phyloP scores from a whole-genome alignment of 1,140 invertebrate species.

The Microplitis demolitor region DNA sequence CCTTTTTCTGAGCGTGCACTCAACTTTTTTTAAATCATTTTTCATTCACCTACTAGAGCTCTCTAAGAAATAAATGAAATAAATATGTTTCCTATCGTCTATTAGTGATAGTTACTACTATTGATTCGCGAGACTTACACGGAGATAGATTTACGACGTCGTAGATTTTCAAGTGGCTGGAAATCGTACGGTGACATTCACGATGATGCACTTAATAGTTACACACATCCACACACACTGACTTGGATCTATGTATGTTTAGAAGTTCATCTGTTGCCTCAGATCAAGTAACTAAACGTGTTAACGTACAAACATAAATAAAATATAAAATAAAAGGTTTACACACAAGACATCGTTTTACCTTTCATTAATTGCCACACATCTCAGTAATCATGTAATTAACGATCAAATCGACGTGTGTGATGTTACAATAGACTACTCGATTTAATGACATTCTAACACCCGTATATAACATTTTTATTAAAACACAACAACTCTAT shows the following conservation, averaged over 20 bases:
- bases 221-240: neutral
- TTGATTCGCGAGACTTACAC: slow-evolving; percentile 26
- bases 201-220: neutral
- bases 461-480: neutral
- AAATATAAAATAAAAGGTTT: neutral
- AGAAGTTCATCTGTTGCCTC: neutral
- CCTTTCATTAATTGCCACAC: slow-evolving; percentile 22
- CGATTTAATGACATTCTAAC: neutral
- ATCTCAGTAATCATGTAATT: slow-evolving; percentile 22
- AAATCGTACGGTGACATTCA: slow-evolving; percentile 27
- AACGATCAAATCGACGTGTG: slow-evolving; percentile 22
- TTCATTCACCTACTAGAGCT: neutral
- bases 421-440: slow-evolving; percentile 14
- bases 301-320: neutral
- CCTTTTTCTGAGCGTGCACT: slow-evolving; percentile 5
- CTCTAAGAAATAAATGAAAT: neutral
- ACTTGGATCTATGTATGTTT: neutral
- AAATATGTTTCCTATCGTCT: slow-evolving; percentile 31
- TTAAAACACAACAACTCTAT: neutral
- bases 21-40: slow-evolving; percentile 9
- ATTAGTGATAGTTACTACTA: slow-evolving; percentile 36
- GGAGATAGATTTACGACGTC: slow-evolving; percentile 39
- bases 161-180: slow-evolving; percentile 33
- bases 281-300: neutral
- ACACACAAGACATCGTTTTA: slow-evolving; percentile 3